Evolutionary conservation across 2,888 invertebrate species (phyloP).

Genomic region (Dorcus hopei): DNA sequence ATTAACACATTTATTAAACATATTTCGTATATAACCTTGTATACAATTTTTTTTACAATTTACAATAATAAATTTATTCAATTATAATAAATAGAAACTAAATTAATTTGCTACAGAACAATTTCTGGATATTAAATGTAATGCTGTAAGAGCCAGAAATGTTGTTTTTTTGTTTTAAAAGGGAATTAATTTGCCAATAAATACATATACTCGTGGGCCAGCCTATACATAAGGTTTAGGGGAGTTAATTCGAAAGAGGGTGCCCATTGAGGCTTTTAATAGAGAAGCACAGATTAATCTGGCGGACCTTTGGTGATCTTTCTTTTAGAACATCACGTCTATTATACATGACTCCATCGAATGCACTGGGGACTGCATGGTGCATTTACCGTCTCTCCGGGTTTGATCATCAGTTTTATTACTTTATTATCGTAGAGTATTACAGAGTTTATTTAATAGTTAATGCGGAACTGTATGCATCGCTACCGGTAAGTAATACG

Average conservation of each 20-base stretch:
- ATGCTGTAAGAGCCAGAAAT: too few species aligned
- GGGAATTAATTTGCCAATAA: too few species aligned
- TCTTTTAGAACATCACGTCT: slow-evolving; percentile 44
- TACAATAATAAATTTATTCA: too few species aligned
- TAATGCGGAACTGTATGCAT: slow-evolving; percentile 10
- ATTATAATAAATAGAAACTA: too few species aligned
- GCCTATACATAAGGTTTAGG: slow-evolving; percentile 3
- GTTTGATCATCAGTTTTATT: slow-evolving; percentile 24
- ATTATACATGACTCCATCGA: slow-evolving; percentile 40
- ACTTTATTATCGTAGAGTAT: slow-evolving; percentile 20
- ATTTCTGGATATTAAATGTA: too few species aligned
- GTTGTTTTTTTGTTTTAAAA: too few species aligned
- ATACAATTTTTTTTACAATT: too few species aligned
- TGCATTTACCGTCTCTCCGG: slow-evolving; percentile 15
- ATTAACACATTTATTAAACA: too few species aligned
- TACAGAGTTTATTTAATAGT: slow-evolving; percentile 10
- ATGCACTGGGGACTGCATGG: slow-evolving; percentile 7
- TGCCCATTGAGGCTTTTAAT: slow-evolving; percentile 47
- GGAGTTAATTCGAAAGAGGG: slow-evolving; percentile 35
- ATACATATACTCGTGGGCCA: too few species aligned
- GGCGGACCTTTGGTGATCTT: slow-evolving; percentile 45
- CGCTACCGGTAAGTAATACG: neutral
- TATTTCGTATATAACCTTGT: too few species aligned
- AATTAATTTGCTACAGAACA: too few species aligned
- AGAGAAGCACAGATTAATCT: slow-evolving; percentile 48